Base-by-base conservation (phyloP, 2,797 vertebrate genomes). In the Anabacerthia variegaticeps region DNA sequence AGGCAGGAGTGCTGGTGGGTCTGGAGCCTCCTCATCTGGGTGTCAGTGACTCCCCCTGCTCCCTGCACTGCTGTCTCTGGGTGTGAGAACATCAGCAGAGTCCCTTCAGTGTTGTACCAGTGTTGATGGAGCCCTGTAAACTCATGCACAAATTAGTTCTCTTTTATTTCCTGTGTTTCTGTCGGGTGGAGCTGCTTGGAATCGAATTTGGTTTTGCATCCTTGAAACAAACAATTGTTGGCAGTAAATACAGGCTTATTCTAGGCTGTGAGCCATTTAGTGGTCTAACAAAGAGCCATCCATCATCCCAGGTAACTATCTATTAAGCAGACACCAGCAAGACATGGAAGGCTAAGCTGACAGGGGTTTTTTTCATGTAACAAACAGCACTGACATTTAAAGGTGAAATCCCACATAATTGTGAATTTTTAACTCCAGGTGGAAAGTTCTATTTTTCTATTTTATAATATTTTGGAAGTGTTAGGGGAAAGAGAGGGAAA, bases 271-370 rank as follows among this genome's bases (percentile, higher is more conserved):
- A 89, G n/a, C 83, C 86, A 92, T 96, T 96, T 96, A 97, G 92
- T 94, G 94, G 92, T 79, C 71, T 79, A 80, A 79, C 89, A 95
- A 95, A 85, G 72, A 85, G 80, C 95, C 94, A 96, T 96, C 96
- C 51, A 72, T 94, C 77, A 52, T 96, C 77, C 88, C 84, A 95
- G 95, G 94, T 95, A 96, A 96, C 95, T 95, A 97, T 97, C 93
- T 96, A 96, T 96, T 97, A 96, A 96, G 94, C 95, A 97, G 94
- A 95, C 96, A 97, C 95, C 95, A 95, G 94, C 95, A 96, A 97
- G 96, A 96, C 93, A 83, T 94, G 94, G 96, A 97, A 84, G 95
- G 87, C 96, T 96, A 96, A 97, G 95, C 96, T 97, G 96, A 97
- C 96, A 96, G 95, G 95, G 83, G 63, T 0, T 85, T 95, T 94